A percentile compares a stretch with the other conserved stretches of the same genome.
phyloP scores from a whole-genome alignment of 1,140 invertebrate genomes.

The Cataglyphis hispanica region DNA sequence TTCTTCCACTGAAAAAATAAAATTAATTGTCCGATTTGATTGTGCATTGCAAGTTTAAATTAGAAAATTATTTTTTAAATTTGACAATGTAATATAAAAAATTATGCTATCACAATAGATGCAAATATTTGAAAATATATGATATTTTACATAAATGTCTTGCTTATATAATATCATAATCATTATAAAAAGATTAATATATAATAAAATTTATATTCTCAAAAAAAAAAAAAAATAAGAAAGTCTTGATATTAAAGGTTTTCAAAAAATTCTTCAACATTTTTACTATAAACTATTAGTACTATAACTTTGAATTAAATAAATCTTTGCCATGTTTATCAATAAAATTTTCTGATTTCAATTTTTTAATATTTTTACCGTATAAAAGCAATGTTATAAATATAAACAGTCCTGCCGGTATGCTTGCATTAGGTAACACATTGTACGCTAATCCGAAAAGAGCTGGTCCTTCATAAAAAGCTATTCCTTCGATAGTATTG shows the following conservation, averaged over 20 bases:
- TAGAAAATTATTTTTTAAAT: constrained; percentile 32
- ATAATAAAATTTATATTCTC: not conserved
- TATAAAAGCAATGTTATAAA: constrained; percentile 73
- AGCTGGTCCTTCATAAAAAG: constrained; percentile 72
- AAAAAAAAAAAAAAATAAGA: no score
- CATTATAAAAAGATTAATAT: not conserved
- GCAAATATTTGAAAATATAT: not conserved
- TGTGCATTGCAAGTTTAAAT: constrained; percentile 16
- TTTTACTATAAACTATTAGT: not conserved
- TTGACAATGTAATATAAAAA: not conserved
- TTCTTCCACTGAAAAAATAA: constrained; percentile 75
- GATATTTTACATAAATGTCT: not conserved
- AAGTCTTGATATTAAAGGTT: not conserved
- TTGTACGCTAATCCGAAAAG: constrained; percentile 67
- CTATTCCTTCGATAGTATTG: constrained; percentile 76
- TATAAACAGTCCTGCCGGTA: constrained; percentile 70
- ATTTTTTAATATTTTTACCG: constrained; percentile 68
- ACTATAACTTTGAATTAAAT: not conserved
- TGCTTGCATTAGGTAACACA: constrained; percentile 67
- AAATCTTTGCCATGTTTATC: not conserved
- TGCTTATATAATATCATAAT: not conserved
- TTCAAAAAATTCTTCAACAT: not conserved
- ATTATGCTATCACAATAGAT: not conserved
- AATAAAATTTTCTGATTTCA: not conserved
- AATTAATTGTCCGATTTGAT: constrained; percentile 15